Evolutionary conservation across 2,113 vertebrate species (phyloP).

Genomic region (Hepsetus odoe): DNA sequence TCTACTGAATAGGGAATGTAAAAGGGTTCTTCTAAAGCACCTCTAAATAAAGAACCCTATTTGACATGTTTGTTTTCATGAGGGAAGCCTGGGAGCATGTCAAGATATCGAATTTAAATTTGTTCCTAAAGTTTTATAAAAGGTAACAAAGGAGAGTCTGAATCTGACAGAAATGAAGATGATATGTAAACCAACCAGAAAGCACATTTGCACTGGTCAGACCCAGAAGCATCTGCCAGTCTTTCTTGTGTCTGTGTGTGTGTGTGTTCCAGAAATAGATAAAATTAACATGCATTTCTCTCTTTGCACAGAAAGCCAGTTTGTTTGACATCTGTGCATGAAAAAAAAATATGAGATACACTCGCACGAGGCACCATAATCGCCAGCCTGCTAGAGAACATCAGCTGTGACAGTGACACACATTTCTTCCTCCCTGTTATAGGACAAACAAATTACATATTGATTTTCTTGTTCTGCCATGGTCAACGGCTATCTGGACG

Average conservation of each 20-base stretch:
- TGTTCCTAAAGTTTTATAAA: too few relatives aligned
- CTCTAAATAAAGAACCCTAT: too few relatives aligned
- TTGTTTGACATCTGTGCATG: conserved; percentile 14
- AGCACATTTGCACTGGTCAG: neutral
- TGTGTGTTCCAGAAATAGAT: neutral
- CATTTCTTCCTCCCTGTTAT: neutral
- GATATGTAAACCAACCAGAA: neutral
- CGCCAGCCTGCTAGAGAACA: neutral
- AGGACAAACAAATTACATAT: conserved; percentile 12
- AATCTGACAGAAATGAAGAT: neutral
- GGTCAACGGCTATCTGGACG: neutral
- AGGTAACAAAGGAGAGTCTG: too few relatives aligned
- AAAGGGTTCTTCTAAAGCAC: too few relatives aligned
- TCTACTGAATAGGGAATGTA: too few relatives aligned
- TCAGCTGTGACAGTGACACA: neutral
- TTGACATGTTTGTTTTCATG: too few relatives aligned
- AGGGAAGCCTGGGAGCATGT: too few relatives aligned
- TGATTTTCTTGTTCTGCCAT: neutral
- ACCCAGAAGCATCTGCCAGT: neutral
- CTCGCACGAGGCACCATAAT: neutral
- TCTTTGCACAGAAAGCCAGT: neutral
- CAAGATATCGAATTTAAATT: too few relatives aligned
- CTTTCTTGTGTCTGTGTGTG: neutral
- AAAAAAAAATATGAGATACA: conserved; percentile 24
- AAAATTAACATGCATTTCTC: neutral